phyloP scores from a whole-genome alignment of 2,797 vertebrate genomes.

The Lagothrix lagotricha region DNA sequence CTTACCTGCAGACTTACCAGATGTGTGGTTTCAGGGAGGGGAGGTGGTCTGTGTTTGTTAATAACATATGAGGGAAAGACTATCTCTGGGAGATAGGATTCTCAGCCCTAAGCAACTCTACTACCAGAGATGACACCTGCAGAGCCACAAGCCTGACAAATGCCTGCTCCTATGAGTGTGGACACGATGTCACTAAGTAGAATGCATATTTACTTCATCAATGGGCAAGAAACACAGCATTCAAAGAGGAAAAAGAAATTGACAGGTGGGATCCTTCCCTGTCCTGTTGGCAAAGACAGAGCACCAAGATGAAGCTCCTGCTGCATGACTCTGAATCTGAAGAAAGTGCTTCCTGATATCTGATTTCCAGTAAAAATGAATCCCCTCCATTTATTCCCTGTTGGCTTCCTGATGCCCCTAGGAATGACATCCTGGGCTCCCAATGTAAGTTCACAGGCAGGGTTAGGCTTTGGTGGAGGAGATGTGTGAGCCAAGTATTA shows the following conservation, averaged over 20 bases:
- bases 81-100: neutral
- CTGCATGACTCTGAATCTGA: neutral
- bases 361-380: neutral
- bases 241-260: neutral
- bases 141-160: neutral
- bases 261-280: neutral
- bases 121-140: neutral
- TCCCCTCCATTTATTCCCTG: neutral
- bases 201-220: neutral
- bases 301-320: neutral
- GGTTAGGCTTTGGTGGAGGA: neutral
- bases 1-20: neutral
- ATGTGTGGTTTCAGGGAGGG: neutral
- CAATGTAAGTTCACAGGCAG: neutral
- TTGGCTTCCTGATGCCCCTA: neutral
- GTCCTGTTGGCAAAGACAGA: fast-evolving
- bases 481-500: neutral
- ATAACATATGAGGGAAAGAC: neutral
- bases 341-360: neutral
- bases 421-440: neutral
- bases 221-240: neutral
- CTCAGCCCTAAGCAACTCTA: neutral
- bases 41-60: neutral
- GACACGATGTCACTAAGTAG: neutral
- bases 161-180: neutral